Conservation (phyloP, 2,797 vertebrate species). For the Pseudomugil tenellus region DNA sequence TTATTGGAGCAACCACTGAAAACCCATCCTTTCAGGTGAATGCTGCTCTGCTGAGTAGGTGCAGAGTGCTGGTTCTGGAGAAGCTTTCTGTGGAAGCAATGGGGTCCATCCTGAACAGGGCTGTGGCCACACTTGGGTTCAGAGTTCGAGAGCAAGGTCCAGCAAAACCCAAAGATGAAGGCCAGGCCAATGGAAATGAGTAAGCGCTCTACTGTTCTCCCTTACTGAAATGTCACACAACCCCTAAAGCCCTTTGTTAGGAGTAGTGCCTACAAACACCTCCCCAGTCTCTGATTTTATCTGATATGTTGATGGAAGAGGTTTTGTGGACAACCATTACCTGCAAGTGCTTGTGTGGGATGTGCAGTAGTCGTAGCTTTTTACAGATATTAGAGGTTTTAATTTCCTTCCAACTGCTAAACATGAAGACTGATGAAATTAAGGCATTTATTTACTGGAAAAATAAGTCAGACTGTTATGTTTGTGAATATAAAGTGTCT, state of each 20-base stretch:
- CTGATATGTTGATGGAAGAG: no score
- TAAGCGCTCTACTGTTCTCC: conserved; percentile 76
- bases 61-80: conserved; percentile 94
- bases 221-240: conserved; percentile 8
- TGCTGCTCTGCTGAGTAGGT: conserved; percentile 92
- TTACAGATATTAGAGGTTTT: not conserved
- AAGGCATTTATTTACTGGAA: no score
- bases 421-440: no score
- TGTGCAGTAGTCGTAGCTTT: not conserved
- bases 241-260: conserved; percentile 8
- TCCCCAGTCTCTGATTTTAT: not conserved
- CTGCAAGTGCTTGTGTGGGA: not conserved
- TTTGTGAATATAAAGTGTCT: no score
- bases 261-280: not conserved
- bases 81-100: conserved; percentile 91
- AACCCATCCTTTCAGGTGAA: conserved; percentile 99
- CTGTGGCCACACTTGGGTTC: conserved; percentile 86
- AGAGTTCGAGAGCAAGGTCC: conserved; percentile 73
- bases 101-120: conserved; percentile 90
- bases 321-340: no score
- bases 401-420: no score
- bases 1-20: conserved; percentile 97
- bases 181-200: conserved; percentile 77
- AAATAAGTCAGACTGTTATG: no score
- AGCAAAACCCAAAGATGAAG: conserved; percentile 61